Base-by-base conservation (phyloP, 1,140 invertebrate genomes). In the Cataglyphis hispanica region DNA sequence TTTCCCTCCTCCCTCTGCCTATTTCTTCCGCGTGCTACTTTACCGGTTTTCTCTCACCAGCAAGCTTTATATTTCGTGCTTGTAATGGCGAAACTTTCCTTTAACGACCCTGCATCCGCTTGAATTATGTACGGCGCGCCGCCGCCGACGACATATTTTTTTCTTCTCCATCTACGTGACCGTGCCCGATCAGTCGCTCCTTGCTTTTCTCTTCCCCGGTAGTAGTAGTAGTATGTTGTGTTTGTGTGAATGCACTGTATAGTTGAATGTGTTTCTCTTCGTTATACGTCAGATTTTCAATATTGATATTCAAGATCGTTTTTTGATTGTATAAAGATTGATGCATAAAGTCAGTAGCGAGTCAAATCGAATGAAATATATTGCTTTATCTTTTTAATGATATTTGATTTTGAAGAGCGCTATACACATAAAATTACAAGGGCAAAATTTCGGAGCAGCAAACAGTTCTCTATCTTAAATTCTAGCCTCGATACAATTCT, bases 11-110 rank as follows among this genome's bases (percentile, higher is more conserved):
- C 34, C 27, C 53, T 69, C 37, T 19, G 27, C 63, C 27, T 69
- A 27, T 70, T 80, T 25, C 64, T 61, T 77, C 63, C 40, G 40
- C 75, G 66, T 86, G 63, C 86, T 67, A 69, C 86, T 60, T 43
- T 66, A 22, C 74, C 61, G 46, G 50, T 50, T 78, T 58, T 78
- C 69, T 69, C 63, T 75, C 84, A 61, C 84, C 84, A 64, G 60
- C 31, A 69, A 61, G 87, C 85, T 89, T 90, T 91, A 90, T 91
- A 92, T 93, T 93, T 92, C 85, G 89, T 88, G 78, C 83, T 83
- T 89, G 86, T 92, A 92, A 93, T 89, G 92, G 90, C 86, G 86
- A 93, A 93, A 93, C 91, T 93, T 93, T 92, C 83, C 87, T 89
- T 89, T 93, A 93, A 93, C 91, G 92, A 91, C 90, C 87, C 31